Base-by-base conservation (phyloP, 2,797 vertebrate species). In the Gymnoscopelus microlampas region DNA sequence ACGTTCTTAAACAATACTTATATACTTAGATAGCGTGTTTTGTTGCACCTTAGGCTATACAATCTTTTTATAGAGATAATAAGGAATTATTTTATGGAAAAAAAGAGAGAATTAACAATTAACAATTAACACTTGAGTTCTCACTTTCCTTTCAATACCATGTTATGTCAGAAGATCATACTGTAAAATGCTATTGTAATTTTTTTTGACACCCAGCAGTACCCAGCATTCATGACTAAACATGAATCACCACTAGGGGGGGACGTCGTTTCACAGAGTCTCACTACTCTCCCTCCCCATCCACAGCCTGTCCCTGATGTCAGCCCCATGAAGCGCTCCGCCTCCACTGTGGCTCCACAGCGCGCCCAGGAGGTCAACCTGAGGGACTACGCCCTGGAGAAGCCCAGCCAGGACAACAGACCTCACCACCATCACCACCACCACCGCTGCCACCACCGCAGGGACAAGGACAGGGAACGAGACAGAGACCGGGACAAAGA, bases 271-370 rank as follows among this genome's bases (percentile, higher is more conserved):
- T 50, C 51, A 54, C 57, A 60, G 19, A 53, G 39, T 9, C 29
- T 11, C 32, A 10, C 14, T 44, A 1, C 49, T 6, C 14, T 56
- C 7, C 23, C 3, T 54, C 3, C 57, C 14, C 23, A 3, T 11
- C 39, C 6, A 63, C 87, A 98, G 97, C 90, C 95, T 12, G 95
- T 95, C 76, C 90, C 96, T 0, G 95, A 97, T 54, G 90, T 91
- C 51, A 96, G 95, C 76, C 95, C 95, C 12, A 96, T 98, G 96
- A 97, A 95, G 76, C 96, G 95, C 57, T 98, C 97, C 0, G 91
- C 94, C 26, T 98, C 97, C 84, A 96, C 96, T 0, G 91, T 96
- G 90, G 85, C 95, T 0, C 95, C 97, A 0, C 93, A 93, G 81
- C 94, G 93, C 0, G 88, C 94, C 15, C 95, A 90, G 0, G 88